phyloP scores from a whole-genome alignment of 1,140 invertebrate genomes.

The Euura saliciscinereae region DNA sequence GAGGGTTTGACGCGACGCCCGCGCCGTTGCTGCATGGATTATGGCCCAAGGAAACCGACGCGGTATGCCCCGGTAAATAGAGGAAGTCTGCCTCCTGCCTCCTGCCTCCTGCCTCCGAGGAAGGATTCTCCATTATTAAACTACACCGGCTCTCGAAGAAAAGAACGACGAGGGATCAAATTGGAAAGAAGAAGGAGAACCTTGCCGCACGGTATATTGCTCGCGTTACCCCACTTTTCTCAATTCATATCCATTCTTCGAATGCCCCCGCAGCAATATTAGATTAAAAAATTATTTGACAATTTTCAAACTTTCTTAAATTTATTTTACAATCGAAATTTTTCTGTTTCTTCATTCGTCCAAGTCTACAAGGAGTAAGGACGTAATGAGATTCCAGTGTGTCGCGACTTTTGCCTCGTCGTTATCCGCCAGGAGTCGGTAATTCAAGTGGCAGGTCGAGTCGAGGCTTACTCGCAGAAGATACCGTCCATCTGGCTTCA shows the following conservation, averaged over 20 bases:
- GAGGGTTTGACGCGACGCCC: not conserved
- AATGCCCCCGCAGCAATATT: no score
- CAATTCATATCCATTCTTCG: not conserved
- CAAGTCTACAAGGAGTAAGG: no score
- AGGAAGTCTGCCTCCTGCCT: not conserved
- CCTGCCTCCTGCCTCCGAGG: not conserved
- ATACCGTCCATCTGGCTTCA: no score
- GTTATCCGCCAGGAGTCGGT: no score
- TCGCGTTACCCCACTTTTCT: not conserved
- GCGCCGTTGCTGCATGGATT: not conserved
- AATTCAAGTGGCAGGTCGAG: no score
- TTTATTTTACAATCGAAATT: no score
- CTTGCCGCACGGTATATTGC: not conserved
- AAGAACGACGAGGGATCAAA: not conserved
- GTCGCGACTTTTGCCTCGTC: no score
- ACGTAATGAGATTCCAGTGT: no score
- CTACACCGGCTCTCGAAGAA: not conserved
- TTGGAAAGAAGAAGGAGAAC: not conserved
- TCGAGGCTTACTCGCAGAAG: no score
- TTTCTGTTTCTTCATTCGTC: no score
- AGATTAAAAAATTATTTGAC: no score
- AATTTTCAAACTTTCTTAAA: no score
- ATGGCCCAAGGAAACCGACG: not conserved
- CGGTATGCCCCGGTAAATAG: not conserved
- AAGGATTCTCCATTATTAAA: conserved; percentile 2